These are phyloP conservation scores for Motacilla tschutschensis DNA, from an alignment of 2,113 vertebrate genomes.

Conservation along the genomic window DNA sequence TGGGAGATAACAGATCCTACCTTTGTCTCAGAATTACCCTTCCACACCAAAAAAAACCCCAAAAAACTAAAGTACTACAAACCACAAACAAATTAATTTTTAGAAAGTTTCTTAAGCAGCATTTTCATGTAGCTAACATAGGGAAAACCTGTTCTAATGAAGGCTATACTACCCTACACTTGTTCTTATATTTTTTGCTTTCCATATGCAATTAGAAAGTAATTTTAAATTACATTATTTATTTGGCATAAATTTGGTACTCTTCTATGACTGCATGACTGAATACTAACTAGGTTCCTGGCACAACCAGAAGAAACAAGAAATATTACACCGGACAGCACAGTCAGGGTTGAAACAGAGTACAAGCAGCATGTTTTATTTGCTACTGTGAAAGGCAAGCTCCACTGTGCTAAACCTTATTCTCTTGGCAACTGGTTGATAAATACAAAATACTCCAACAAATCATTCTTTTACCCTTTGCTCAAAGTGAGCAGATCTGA, in stretches of 20 bases:
- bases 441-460: not conserved
- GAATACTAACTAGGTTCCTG: not conserved
- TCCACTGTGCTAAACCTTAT: not conserved
- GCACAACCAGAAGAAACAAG: not conserved
- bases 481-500: not conserved
- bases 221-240: not conserved
- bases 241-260: not conserved
- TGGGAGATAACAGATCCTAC: not conserved
- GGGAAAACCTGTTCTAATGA: not conserved
- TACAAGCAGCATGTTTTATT: not conserved
- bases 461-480: not conserved
- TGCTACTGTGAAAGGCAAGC: not conserved
- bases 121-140: not conserved
- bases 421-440: not conserved
- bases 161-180: not conserved
- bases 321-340: not conserved
- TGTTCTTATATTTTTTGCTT: not conserved
- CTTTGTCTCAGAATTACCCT: not conserved
- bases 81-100: not conserved
- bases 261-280: not conserved
- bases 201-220: not conserved
- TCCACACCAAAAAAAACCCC: fast-evolving
- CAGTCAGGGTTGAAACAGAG: not conserved
- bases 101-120: not conserved
- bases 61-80: not conserved